Evolutionary conservation across 2,113 vertebrate genomes (phyloP), one percentile per base, ranked within the genome.

Genomic region (Lagopus muta): DNA sequence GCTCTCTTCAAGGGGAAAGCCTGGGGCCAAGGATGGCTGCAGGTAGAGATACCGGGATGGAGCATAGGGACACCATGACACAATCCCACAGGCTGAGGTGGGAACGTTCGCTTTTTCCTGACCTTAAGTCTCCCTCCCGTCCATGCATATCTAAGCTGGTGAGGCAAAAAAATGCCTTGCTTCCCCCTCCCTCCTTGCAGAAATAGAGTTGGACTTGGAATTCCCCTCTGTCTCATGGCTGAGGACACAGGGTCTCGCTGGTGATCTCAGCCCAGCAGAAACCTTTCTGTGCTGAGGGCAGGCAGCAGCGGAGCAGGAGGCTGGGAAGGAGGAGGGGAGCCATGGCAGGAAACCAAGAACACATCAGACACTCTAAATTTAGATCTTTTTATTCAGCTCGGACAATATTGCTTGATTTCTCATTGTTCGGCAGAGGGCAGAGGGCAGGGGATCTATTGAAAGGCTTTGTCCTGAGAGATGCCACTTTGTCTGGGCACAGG

Each of bases 311-410:
- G 80, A 91, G 66, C 94, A 84, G 34, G 94, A 94, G 73, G 93
- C 67, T 0, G 2, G 89, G 89, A 69, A 94, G 95, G 93, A 95
- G 96, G 95, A 94, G 97, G 97, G 97, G 96, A 96, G 89, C 87
- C 85, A 95, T 96, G 96, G 96, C 97, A 98, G 98, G 98, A 98
- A 98, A 96, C 92, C 61, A 96, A 97, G 95, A 97, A 97, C 60
- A 96, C 96, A 98, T 97, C 97, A 97, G 97, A 97, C 90, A 85
- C 73, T 92, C 98, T 98, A 98, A 98, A 98, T 98, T 98, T 98
- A 98, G 98, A 96, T 88, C 58, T n/a, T 97, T 97, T 96, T 97
- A 97, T 97, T 98, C 97, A 96, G 94, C 96, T 80, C 10, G 11
- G 96, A 98, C 98, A 97, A 97, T 97, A 98, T 98, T 98, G 96